Percentiles rank a stretch among this genome's conserved stretches.
Conservation (phyloP, 2,113 vertebrate genomes). For the Lutjanus erythropterus region DNA sequence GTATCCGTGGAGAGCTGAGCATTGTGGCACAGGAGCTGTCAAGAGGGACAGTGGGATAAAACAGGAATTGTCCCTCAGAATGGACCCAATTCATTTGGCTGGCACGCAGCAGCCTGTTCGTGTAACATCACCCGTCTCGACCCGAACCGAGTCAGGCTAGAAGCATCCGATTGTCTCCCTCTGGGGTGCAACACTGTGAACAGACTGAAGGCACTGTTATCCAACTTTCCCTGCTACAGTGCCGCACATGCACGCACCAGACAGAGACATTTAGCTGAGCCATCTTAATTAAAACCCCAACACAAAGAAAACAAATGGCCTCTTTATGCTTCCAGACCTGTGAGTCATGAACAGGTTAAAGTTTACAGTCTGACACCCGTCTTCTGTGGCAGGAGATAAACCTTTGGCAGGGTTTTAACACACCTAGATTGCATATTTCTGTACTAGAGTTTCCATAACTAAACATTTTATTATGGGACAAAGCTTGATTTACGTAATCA, state of each 20-base stretch:
- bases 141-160: conserved; percentile 49
- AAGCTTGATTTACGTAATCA: background rate
- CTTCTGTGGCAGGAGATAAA: background rate
- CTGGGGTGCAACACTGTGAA: conserved; percentile 35
- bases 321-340: conserved; percentile 56
- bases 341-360: conserved; percentile 8
- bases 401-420: background rate
- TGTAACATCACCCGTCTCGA: conserved; percentile 73
- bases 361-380: conserved; percentile 26
- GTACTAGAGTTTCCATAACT: background rate
- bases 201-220: conserved; percentile 60
- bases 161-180: conserved; percentile 61
- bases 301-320: conserved; percentile 60
- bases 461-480: background rate
- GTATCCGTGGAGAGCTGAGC: conserved; percentile 33
- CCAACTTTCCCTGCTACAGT: conserved; percentile 28
- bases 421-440: background rate
- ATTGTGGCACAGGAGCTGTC: conserved; percentile 60
- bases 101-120: conserved; percentile 61
- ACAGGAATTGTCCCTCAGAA: conserved; percentile 68
- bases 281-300: conserved; percentile 64
- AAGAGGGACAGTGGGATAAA: conserved; percentile 67
- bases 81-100: conserved; percentile 66
- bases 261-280: conserved; percentile 55
- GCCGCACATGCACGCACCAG: conserved; percentile 26